phyloP scores from a whole-genome alignment of 2,113 vertebrate species.

The Xiphophorus couchianus region DNA sequence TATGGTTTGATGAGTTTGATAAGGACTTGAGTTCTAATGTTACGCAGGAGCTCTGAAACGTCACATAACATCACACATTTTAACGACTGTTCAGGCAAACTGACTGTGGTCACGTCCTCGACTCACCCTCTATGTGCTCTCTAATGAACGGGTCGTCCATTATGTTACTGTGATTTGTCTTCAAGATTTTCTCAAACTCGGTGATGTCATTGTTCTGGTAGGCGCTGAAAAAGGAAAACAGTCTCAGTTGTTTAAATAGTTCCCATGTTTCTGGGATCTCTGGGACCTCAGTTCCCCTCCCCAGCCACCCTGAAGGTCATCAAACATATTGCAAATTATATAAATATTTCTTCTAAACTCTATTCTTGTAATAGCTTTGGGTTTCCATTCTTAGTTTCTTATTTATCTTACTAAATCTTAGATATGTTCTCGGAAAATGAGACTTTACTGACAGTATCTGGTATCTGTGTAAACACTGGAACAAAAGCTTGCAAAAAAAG shows the following conservation, averaged over 20 bases:
- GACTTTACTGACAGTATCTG: constrained; percentile 3
- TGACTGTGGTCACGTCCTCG: constrained; percentile 18
- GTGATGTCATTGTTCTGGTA: constrained; percentile 99
- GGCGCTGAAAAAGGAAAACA: constrained; percentile 84
- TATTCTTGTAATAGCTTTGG: constrained; percentile 48
- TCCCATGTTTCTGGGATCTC: constrained; percentile 39
- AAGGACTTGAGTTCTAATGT: constrained; percentile 99
- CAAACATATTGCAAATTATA: constrained; percentile 28
- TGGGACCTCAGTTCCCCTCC: neutral
- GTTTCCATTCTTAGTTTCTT: constrained; percentile 23
- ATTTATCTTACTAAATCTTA: constrained; percentile 28
- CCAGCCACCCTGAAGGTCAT: constrained; percentile 31
- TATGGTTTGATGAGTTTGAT: constrained; percentile 99
- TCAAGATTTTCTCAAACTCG: constrained; percentile 99
- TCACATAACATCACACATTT: constrained; percentile 36
- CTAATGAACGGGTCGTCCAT: constrained; percentile 99
- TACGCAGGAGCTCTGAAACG: constrained; percentile 93
- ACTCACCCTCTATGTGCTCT: constrained; percentile 98
- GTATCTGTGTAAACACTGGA: constrained; percentile 11
- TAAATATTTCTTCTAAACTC: constrained; percentile 44
- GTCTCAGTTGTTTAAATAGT: constrained; percentile 27
- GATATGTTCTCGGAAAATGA: constrained; percentile 22
- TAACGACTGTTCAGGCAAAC: neutral
- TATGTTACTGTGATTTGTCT: constrained; percentile 99
- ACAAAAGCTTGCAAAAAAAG: constrained; percentile 26